Conservation (phyloP, 2,113 vertebrate genomes). For the Gymnogyps californianus region DNA sequence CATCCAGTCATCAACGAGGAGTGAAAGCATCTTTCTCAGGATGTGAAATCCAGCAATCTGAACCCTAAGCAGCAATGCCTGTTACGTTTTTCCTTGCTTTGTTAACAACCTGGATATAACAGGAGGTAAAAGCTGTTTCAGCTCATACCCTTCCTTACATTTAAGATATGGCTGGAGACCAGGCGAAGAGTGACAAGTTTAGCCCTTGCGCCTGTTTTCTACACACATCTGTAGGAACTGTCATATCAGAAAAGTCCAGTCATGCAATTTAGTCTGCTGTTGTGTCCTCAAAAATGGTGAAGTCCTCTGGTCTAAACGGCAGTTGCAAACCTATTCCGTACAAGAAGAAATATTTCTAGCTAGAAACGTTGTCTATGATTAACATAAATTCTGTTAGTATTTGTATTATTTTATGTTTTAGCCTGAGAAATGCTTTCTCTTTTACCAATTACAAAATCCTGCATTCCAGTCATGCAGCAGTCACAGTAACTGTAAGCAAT, state of each 20-base stretch:
- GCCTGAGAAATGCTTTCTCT: neutral
- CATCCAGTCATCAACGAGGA: neutral
- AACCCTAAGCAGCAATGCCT: neutral
- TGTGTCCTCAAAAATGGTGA: neutral
- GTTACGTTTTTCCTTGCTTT: neutral
- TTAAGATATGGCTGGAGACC: neutral
- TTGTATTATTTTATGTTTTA: neutral
- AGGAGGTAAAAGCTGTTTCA: neutral
- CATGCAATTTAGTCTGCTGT: neutral
- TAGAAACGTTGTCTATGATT: neutral
- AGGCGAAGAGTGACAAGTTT: neutral
- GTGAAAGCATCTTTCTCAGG: neutral
- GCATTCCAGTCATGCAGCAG: neutral
- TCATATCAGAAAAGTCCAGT: neutral
- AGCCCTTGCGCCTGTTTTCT: neutral
- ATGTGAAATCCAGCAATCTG: neutral
- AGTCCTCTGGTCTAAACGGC: neutral
- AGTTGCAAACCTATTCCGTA: accelerated
- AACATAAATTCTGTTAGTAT: neutral
- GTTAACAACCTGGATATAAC: neutral
- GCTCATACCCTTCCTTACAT: neutral
- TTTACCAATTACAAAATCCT: neutral
- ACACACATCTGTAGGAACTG: neutral
- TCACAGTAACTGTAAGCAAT: neutral
- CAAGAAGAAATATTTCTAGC: neutral